A percentile compares a stretch with the other conserved stretches of the same genome.
These are phyloP conservation scores for Tringa solitaria DNA, from an alignment of 2,113 vertebrate genomes.

Conservation along the genomic window DNA sequence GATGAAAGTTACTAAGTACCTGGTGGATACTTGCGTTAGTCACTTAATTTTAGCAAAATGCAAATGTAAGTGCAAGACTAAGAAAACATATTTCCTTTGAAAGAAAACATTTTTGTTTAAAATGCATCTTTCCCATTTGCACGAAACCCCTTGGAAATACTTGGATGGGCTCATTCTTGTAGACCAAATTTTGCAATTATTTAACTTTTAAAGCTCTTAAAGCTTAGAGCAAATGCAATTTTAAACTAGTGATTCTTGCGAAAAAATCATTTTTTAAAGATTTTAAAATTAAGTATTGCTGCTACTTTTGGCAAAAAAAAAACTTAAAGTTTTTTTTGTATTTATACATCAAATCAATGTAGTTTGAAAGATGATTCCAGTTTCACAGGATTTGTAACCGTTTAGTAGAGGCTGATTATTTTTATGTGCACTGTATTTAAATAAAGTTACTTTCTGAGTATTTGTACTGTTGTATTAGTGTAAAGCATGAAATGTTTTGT, in stretches of 20 bases:
- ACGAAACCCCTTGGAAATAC: background rate
- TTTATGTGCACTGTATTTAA: background rate
- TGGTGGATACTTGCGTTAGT: background rate
- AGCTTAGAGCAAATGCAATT: background rate
- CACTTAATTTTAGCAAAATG: background rate
- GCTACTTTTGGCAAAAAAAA: background rate
- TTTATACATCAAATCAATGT: accelerated
- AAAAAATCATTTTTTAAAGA: background rate
- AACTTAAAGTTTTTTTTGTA: background rate
- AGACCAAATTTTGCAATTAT: background rate
- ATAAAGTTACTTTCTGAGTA: background rate
- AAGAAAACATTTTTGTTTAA: background rate
- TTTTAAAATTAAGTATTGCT: background rate
- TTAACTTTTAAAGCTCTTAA: background rate
- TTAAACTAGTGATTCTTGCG: background rate
- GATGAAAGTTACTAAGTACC: background rate
- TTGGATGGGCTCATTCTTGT: background rate
- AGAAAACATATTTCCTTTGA: background rate
- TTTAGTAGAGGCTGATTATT: background rate
- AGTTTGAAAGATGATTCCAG: background rate
- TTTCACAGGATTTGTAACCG: background rate
- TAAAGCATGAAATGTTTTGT: background rate
- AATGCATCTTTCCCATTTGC: background rate
- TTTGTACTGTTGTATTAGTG: background rate
- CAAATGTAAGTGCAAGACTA: background rate